These are phyloP conservation scores for Girardia tigrina DNA, from an alignment of 2,888 invertebrate genomes.

Conservation along the genomic window DNA sequence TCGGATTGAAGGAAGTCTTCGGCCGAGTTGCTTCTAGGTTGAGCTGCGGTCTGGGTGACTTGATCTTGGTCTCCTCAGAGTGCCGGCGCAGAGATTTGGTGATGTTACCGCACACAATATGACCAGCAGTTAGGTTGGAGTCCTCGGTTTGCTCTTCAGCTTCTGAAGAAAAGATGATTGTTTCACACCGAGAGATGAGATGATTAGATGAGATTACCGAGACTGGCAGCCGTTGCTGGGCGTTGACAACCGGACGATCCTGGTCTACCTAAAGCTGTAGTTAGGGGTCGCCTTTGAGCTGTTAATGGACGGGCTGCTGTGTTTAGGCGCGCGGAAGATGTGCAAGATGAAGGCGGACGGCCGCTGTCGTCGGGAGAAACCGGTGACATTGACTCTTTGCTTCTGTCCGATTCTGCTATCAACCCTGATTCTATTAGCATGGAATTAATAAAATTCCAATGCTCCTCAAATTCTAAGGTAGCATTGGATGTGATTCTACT, in stretches of 20 bases:
- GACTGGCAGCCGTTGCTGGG: background rate
- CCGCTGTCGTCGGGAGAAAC: constrained; percentile 24
- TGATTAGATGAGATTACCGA: background rate
- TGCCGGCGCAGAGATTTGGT: constrained; percentile 45
- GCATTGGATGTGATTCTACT: constrained; percentile 39
- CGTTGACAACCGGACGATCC: background rate
- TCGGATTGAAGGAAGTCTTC: background rate
- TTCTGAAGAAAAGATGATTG: too few relatives aligned
- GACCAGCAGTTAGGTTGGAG: constrained; percentile 46
- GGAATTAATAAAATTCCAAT: constrained; percentile 49
- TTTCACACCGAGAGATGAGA: too few relatives aligned
- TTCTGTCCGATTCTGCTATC: constrained; percentile 25
- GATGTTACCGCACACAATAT: constrained; percentile 48
- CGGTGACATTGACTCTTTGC: background rate
- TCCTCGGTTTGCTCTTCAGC: constrained; percentile 30
- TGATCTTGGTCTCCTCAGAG: background rate
- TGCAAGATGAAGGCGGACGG: background rate
- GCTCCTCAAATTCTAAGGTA: constrained; percentile 44
- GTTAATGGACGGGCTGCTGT: constrained; percentile 37
- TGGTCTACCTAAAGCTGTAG: constrained; percentile 27
- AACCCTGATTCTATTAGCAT: constrained; percentile 39
- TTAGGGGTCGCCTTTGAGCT: constrained; percentile 37
- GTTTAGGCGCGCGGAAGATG: background rate
- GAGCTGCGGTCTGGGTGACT: background rate
- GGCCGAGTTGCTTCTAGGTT: background rate